Evolutionary conservation across 2,888 invertebrate species (phyloP).

Genomic region (Acanthococcus lagerstroemiae): DNA sequence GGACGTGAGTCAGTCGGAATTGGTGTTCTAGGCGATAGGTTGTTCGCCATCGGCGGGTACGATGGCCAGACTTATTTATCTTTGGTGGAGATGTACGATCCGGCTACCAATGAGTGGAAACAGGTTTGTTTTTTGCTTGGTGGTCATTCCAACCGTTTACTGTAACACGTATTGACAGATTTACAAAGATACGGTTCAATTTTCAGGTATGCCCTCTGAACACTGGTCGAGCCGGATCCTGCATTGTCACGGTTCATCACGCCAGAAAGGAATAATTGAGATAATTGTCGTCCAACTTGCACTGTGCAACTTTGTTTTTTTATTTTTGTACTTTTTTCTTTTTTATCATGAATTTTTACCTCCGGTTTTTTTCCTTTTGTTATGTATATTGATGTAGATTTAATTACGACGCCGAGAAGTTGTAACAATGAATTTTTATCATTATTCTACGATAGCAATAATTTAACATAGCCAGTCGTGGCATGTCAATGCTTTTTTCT

Average conservation of each 20-base stretch:
- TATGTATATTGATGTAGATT: no score
- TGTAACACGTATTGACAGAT: no score
- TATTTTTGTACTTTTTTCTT: background rate
- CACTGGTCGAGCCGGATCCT: slow-evolving; percentile 79
- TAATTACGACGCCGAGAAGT: no score
- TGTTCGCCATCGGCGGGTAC: slow-evolving; percentile 80
- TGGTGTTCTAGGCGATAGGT: slow-evolving; percentile 69
- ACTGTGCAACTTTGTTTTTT: background rate
- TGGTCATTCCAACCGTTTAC: slow-evolving; percentile 5
- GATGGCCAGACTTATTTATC: slow-evolving; percentile 81
- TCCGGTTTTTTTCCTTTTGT: background rate
- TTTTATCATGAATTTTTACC: background rate
- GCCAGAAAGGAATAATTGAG: slow-evolving; percentile 18
- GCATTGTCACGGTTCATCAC: slow-evolving; percentile 52
- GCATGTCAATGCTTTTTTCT: no score
- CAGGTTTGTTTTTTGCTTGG: slow-evolving; percentile 42
- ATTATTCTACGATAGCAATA: no score
- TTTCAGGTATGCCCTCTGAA: slow-evolving; percentile 64
- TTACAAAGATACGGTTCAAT: no score
- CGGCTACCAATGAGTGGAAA: slow-evolving; percentile 66
- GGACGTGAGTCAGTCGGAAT: slow-evolving; percentile 84
- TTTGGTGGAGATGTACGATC: slow-evolving; percentile 82
- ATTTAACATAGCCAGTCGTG: no score
- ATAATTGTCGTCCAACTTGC: background rate
- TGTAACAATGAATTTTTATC: no score